Conservation (phyloP, 2,113 vertebrate species). For the Cercopithecus mona region DNA sequence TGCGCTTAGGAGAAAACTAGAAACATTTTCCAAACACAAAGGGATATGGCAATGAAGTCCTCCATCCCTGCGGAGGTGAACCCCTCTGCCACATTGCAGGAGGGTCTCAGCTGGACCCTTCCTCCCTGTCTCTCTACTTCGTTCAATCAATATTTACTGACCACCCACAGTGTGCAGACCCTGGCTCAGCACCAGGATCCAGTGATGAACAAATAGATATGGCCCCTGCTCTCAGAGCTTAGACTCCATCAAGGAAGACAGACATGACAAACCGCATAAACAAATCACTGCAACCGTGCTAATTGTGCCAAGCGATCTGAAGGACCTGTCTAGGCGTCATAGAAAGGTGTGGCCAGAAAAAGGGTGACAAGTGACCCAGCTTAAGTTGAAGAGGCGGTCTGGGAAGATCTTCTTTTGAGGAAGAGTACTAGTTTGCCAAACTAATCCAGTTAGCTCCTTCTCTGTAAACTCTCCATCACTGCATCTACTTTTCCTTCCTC, state of each 20-base stretch:
- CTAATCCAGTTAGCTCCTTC: background rate
- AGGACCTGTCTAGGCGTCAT: too few relatives aligned
- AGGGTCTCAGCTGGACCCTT: rapidly evolving
- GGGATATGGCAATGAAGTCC: background rate
- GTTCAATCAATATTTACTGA: background rate
- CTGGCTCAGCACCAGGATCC: background rate
- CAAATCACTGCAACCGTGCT: too few relatives aligned
- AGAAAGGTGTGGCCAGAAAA: background rate
- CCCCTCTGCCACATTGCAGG: background rate
- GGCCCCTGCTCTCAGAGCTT: background rate
- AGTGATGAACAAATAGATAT: rapidly evolving
- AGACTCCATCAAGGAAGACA: background rate
- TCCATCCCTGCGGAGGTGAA: background rate
- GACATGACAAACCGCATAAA: background rate
- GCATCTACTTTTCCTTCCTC: background rate
- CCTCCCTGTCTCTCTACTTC: background rate
- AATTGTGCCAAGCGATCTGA: background rate
- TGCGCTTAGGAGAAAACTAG: background rate
- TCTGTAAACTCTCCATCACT: background rate
- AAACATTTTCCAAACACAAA: background rate
- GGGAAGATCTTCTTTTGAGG: background rate
- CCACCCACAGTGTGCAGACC: background rate
- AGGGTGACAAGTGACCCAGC: background rate
- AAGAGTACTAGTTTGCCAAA: background rate
- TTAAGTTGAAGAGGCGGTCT: background rate